Percentiles rank a stretch among this genome's conserved stretches.
These are phyloP conservation scores for Eupithecia subumbrata DNA, from an alignment of 2,888 invertebrate species.

Conservation along the genomic window DNA sequence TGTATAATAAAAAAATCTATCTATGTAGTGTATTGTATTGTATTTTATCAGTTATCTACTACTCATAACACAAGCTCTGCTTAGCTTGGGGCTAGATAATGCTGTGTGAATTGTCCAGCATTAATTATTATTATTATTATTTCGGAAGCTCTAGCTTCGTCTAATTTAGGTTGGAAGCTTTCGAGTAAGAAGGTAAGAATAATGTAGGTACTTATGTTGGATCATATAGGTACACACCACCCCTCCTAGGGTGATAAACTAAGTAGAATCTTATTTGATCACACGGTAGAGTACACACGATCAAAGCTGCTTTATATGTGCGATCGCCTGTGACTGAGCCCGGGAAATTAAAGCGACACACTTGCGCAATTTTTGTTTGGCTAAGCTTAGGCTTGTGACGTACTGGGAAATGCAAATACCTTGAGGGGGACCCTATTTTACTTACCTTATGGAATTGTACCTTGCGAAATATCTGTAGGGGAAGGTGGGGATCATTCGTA, in stretches of 20 bases:
- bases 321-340: conserved; percentile 72
- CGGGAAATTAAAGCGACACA: conserved; percentile 76
- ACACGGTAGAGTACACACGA: conserved; percentile 76
- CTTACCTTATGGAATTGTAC: not conserved
- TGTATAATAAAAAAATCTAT: no score
- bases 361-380: conserved; percentile 59
- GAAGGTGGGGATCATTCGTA: no score
- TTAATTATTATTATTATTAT: no score
- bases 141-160: no score
- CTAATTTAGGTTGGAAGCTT: not conserved
- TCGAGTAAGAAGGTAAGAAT: not conserved
- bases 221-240: conserved; percentile 35
- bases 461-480: no score
- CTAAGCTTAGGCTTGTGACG: not conserved
- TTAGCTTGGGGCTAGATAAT: no score
- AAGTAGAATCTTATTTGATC: conserved; percentile 72
- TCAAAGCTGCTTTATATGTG: conserved; percentile 74
- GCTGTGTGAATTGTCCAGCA: no score
- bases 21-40: no score
- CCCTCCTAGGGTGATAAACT: conserved; percentile 56
- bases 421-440: not conserved
- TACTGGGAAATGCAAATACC: not conserved
- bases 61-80: no score
- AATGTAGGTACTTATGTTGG: not conserved
- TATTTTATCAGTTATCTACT: no score